A percentile compares a stretch with the other conserved stretches of the same genome.
phyloP scores from a whole-genome alignment of 2,797 vertebrate genomes.

The Tokudaia muenninki region DNA sequence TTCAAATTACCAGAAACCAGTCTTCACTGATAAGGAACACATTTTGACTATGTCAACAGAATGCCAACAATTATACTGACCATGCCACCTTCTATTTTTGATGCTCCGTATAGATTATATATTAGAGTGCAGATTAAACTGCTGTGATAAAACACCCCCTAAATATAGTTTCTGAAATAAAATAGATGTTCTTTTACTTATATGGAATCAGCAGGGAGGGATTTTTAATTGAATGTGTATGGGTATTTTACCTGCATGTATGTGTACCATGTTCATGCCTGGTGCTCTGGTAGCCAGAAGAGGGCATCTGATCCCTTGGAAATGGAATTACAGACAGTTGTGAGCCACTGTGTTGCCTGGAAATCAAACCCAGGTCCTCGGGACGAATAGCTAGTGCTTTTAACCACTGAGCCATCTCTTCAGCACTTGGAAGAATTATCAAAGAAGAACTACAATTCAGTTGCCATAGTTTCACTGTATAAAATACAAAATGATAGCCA shows the following conservation, averaged over 20 bases:
- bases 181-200: background rate
- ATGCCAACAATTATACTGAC: background rate
- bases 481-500: background rate
- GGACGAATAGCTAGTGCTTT: background rate
- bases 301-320: background rate
- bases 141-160: background rate
- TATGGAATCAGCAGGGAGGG: background rate
- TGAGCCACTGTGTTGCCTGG: background rate
- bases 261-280: background rate
- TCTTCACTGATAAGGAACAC: background rate
- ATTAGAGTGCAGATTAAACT: constrained; percentile 11
- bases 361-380: background rate
- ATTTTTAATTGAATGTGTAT: background rate
- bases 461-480: background rate
- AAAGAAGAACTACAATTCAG: background rate
- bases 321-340: background rate
- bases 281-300: background rate
- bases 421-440: background rate
- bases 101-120: constrained; percentile 23
- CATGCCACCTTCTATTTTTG: background rate
- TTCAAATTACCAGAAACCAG: background rate
- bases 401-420: background rate
- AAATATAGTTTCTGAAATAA: constrained; percentile 5
- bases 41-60: background rate
- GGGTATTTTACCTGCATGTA: background rate